Base-by-base conservation (phyloP, 2,888 invertebrate genomes). In the Cordylochernes scorpioides region DNA sequence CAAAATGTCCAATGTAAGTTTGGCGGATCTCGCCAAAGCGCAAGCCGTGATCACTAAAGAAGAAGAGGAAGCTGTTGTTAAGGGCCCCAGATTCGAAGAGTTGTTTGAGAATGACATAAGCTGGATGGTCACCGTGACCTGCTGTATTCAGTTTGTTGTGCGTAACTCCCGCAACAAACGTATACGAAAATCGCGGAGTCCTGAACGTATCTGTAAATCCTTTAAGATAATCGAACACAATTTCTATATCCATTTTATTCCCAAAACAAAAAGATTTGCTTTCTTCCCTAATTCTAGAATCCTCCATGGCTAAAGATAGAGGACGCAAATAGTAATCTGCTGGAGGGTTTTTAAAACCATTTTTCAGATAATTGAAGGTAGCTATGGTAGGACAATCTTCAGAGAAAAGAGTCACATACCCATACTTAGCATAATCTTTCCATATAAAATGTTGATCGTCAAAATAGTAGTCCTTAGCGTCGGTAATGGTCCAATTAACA, bases 21-120 rank as follows among this genome's bases (percentile, higher is more conserved):
- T 62, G 59, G 7, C 80, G 61, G 42, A 80, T 77, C 5, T 61
- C 61, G 3, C 82, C 84, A 68, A 73, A 82, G 35, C 84, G 58
- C 33, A 80, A 67, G 0, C 86, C 86, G 46, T 86, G 86, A 48
- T 86, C 86, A 50, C 82, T 82, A 58, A 82, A 59, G 24, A 62
- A 47, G 8, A 77, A 50, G 29, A 80, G 30, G 44, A 67, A 59
- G 0, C 75, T 74, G 15, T 65, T 59, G 28, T 71, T 62, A 30
- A 75, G 53, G 30, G 63, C 53, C 2, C 60, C 58, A 2, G 55
- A 48, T 1, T 50, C 42, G 19, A 63, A 53, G 29, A 71, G 48
- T 32, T 55, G 50, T 35, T 52, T 49, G 29, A 82, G 52, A 45
- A 72, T 62, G 1, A 53, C 44, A 39, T 42, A 24, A 21, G 50